Percentiles rank a stretch among this genome's conserved stretches.
These are phyloP conservation scores for Panopea generosa DNA, from an alignment of 2,888 invertebrate species.

Conservation along the genomic window DNA sequence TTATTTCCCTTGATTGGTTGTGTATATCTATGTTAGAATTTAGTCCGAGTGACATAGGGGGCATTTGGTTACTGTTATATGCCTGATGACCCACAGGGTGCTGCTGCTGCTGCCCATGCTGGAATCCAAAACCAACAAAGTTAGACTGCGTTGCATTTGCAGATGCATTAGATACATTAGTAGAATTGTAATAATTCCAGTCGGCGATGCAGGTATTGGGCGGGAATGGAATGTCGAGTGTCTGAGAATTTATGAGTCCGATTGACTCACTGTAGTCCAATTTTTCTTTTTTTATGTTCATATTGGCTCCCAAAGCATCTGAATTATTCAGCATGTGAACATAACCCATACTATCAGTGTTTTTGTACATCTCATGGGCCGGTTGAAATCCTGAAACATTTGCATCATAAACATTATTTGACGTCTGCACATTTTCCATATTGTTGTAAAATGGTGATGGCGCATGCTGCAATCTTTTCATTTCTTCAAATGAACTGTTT, in stretches of 20 bases:
- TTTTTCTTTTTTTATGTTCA: constrained; percentile 55
- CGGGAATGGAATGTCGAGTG: constrained; percentile 44
- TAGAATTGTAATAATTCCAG: constrained; percentile 52
- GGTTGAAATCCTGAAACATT: constrained; percentile 6
- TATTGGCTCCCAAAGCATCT: constrained; percentile 18
- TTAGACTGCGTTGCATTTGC: not conserved
- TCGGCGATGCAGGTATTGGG: constrained; percentile 55
- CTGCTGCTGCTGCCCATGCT: not conserved
- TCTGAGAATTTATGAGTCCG: constrained; percentile 20
- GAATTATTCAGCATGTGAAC: constrained; percentile 50
- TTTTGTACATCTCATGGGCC: constrained; percentile 41
- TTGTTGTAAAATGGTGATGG: constrained; percentile 14
- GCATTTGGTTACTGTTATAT: not conserved
- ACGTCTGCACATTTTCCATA: constrained; percentile 25
- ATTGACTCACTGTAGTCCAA: constrained; percentile 44
- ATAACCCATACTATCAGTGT: constrained; percentile 36
- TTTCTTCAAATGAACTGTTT: constrained; percentile 30
- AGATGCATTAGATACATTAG: not conserved
- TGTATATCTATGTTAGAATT: constrained; percentile 58
- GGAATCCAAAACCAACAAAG: no score
- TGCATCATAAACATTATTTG: constrained; percentile 22
- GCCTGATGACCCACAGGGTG: constrained; percentile 13
- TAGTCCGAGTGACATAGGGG: constrained; percentile 1
- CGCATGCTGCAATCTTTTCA: constrained; percentile 22
- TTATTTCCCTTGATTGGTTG: constrained; percentile 58